Evolutionary conservation across 2,797 vertebrate genomes (phyloP).

Genomic region (Crenichthys baileyi): DNA sequence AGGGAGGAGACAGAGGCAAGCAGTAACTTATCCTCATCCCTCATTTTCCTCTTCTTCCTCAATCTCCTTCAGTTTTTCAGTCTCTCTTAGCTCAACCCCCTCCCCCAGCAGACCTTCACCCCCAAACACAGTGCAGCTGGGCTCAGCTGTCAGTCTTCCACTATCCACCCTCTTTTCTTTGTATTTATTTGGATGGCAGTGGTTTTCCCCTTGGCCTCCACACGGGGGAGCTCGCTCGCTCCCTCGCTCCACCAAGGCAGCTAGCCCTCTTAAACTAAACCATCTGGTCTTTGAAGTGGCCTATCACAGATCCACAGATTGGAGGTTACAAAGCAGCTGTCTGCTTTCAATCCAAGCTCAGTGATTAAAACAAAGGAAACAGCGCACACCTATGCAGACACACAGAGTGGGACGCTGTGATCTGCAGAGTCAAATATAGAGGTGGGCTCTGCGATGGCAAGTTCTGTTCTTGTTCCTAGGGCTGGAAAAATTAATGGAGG

Average conservation of each 20-base stretch:
- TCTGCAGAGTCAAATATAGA: conserved; percentile 42
- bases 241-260: conserved; percentile 51
- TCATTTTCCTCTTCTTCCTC: conserved; percentile 44
- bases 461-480: conserved; percentile 61
- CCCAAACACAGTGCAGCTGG: conserved; percentile 78
- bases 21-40: conserved; percentile 27
- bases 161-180: conserved; percentile 65
- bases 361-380: conserved; percentile 64
- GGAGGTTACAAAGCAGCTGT: conserved; percentile 65
- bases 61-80: conserved; percentile 43
- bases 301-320: conserved; percentile 69
- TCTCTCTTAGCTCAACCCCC: conserved; percentile 37
- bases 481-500: conserved; percentile 65
- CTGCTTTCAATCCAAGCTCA: conserved; percentile 59
- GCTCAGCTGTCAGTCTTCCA: conserved; percentile 77
- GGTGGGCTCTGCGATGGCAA: conserved; percentile 23
- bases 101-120: conserved; percentile 66
- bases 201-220: conserved; percentile 72
- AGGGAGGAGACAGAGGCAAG: conserved; percentile 48
- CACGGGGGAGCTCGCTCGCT: conserved; percentile 71
- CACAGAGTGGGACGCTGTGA: conserved; percentile 36
- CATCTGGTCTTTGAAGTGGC: conserved; percentile 73
- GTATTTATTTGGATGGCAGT: conserved; percentile 68
- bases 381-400: conserved; percentile 50
- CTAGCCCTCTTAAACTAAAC: conserved; percentile 56